Percentiles rank a stretch among this genome's conserved stretches.
phyloP scores from a whole-genome alignment of 2,888 invertebrate genomes.

The Latrodectus hesperus region DNA sequence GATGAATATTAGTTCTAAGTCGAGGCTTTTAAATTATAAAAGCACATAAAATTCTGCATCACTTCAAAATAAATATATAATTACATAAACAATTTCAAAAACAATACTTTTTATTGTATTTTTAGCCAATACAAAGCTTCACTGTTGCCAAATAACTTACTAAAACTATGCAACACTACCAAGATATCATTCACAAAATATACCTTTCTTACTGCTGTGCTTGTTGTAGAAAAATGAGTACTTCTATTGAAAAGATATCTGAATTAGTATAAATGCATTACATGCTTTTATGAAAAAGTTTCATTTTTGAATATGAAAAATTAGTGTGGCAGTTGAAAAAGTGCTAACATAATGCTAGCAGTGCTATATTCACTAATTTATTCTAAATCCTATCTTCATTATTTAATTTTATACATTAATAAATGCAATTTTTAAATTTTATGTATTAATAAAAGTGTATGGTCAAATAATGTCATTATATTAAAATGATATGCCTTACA shows the following conservation, averaged over 20 bases:
- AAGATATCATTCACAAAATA: not conserved
- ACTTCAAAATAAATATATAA: too few relatives aligned
- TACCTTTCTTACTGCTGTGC: conserved; percentile 1
- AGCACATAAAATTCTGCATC: too few relatives aligned
- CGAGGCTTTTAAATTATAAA: too few relatives aligned
- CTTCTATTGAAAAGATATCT: not conserved
- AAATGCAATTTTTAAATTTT: not conserved
- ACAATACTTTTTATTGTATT: too few relatives aligned
- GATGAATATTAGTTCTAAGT: too few relatives aligned
- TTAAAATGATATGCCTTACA: not conserved
- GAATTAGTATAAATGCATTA: not conserved
- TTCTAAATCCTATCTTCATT: not conserved
- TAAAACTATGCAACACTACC: not conserved
- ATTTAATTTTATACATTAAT: not conserved
- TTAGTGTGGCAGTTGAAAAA: not conserved
- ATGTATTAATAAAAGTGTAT: not conserved
- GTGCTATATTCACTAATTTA: not conserved
- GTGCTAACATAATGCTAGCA: not conserved
- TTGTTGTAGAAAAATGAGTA: not conserved
- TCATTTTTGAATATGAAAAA: not conserved
- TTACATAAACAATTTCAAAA: too few relatives aligned
- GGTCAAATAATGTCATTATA: not conserved
- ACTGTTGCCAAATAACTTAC: not conserved
- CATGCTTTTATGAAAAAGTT: not conserved
- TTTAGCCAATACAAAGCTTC: not conserved